phyloP scores from a whole-genome alignment of 2,888 invertebrate genomes.

The Archips crataeganus region DNA sequence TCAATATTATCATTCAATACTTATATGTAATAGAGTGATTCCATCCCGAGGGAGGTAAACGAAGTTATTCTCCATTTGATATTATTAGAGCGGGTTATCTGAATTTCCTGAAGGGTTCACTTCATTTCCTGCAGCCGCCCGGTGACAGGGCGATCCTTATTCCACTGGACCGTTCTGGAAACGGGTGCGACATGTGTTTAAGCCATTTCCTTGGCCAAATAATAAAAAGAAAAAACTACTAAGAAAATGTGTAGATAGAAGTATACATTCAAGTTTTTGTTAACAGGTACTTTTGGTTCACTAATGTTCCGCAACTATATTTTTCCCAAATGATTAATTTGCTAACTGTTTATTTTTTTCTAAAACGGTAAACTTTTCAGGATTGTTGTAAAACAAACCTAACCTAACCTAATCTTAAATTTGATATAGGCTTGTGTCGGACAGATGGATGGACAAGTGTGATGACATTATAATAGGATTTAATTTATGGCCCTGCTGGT shows the following conservation, averaged over 20 bases:
- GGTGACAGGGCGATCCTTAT: background rate
- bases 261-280: no score
- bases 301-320: no score
- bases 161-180: conserved; percentile 2
- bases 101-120: conserved; percentile 52
- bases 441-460: no score
- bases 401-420: no score
- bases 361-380: no score
- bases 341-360: no score
- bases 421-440: no score
- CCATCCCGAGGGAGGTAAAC: conserved; percentile 5
- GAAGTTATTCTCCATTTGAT: conserved; percentile 29
- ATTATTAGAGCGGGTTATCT: conserved; percentile 36
- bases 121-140: conserved; percentile 58
- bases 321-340: no score
- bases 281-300: no score
- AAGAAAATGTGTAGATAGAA: background rate
- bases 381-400: no score
- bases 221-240: background rate
- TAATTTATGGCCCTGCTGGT: no score
- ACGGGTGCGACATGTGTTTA: conserved; percentile 13
- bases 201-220: background rate
- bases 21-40: conserved; percentile 11
- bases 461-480: no score
- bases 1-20: background rate